Evolutionary conservation across 1,140 invertebrate species (phyloP), one percentile per base, ranked within the genome.

Genomic region (Anoplolepis gracilipes): DNA sequence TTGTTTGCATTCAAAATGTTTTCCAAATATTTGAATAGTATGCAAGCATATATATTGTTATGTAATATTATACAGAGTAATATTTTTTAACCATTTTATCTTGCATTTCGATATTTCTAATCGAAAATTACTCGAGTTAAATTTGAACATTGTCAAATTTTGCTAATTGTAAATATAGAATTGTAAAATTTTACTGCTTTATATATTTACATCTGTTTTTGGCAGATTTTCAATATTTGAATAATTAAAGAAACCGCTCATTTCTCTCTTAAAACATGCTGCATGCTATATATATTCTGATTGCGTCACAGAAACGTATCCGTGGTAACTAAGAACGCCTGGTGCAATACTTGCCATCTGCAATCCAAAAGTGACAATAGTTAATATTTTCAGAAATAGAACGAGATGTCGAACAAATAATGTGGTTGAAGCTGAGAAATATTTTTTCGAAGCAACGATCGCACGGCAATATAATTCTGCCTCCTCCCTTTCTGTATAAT

Each of bases 271-370:
- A 49, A 49, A 33, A 16, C 28, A 57, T 13, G 4, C 7, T 30
- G 1, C 22, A 36, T n/a, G 2, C 57, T 55, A 39, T 11, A n/a
- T 53, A 36, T 46, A 49, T 19, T 2, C n/a, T 1, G 16, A 22
- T 28, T 62, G 86, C 67, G 69, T 85, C 69, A 49, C 11, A 42
- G 2, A 85, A 22, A 59, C 65, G 86, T 88, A 55, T n/a, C 87
- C 87, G 28, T 85, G 55, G 86, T 13, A 88, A 88, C 87, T 25
- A 28, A n/a, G 57, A 49, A 76, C 28, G 59, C 36, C 8, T 87
- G 36, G 55, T 22, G 19, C 30, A 13, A 22, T 0, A 79, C 30
- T 73, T 62, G 36, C 7, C 30, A 55, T 75, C 16, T 6, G 11
- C 6, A 30, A 36, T 42, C n/a, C 4, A 16, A 72, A 55, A 84